Base-by-base conservation (phyloP, 1,140 invertebrate genomes). In the Oscheius sp. region DNA sequence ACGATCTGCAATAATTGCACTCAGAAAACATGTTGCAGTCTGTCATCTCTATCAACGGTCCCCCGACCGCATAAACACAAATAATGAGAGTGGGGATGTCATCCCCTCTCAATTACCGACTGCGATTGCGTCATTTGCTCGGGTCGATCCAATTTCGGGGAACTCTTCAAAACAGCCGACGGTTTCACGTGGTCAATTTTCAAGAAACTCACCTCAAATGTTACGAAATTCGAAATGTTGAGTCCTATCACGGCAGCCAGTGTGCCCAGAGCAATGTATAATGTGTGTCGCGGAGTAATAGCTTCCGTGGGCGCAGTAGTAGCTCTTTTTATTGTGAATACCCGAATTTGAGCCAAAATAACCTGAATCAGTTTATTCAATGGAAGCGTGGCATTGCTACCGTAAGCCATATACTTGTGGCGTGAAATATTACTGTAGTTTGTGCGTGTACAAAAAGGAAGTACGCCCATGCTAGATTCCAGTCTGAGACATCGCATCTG, bases 171-270 rank as follows among this genome's bases (percentile, higher is more conserved):
- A 36, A 58, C 4, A 74, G n/a, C n/a, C n/a, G n/a, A n/a, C n/a
- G n/a, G n/a, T n/a, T n/a, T n/a, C n/a, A n/a, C n/a, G n/a, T n/a
- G n/a, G n/a, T n/a, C n/a, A n/a, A n/a, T n/a, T n/a, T n/a, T n/a
- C 38, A 1, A 26, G 55, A 23, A 20, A 26, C 23, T 59, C 31
- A 80, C 80, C 63, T 82, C 80, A 65, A 84, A 84, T 15, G 81
- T 82, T 10, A 82, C 28, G 70, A 82, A 84, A 62, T 82, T 82
- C 15, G 81, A 82, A 65, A 83, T 45, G 66, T 82, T 82, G 15
- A 83, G 71, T 35, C 74, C 42, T 26, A 59, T 66, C 75, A 82
- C 82, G 2, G 79, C 68, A 35, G 78, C 55, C 18, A 69, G 74
- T 32, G 81, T 82, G 3, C 76, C 35, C 10, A 84, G 59, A 28